phyloP scores from a whole-genome alignment of 2,797 vertebrate species.

The Acestrorhynchus altus region DNA sequence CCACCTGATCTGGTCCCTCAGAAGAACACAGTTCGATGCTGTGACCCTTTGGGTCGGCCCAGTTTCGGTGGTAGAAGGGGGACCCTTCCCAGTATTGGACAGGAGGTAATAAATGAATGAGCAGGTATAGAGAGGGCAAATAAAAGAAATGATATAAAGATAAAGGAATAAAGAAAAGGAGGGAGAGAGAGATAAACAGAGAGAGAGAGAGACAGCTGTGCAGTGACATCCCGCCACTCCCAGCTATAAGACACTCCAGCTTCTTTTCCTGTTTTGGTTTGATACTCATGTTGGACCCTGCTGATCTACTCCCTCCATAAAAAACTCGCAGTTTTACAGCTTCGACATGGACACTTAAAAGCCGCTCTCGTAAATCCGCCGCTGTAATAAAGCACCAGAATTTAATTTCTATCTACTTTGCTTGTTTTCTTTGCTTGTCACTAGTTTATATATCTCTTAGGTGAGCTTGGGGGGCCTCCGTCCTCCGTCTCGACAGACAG shows the following conservation, averaged over 20 bases:
- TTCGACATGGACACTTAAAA: conserved; percentile 75
- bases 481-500: conserved; percentile 22
- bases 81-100: background rate
- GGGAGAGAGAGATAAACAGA: background rate
- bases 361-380: conserved; percentile 79
- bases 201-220: background rate
- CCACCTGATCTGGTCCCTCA: too few relatives aligned
- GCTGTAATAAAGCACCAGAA: conserved; percentile 79
- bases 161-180: background rate
- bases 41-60: too few relatives aligned
- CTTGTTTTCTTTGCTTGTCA: conserved; percentile 73
- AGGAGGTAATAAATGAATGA: too few relatives aligned
- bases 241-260: conserved; percentile 64
- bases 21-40: too few relatives aligned
- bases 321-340: conserved; percentile 68
- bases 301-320: conserved; percentile 69
- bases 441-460: conserved; percentile 58
- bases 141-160: background rate
- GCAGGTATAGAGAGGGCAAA: conserved; percentile 22
- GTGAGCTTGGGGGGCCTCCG: conserved; percentile 45
- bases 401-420: conserved; percentile 74
- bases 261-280: conserved; percentile 80
- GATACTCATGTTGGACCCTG: conserved; percentile 70
- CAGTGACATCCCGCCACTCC: conserved; percentile 59
- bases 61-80: too few relatives aligned